Evolutionary conservation across 2,113 vertebrate genomes (phyloP).

Genomic region (Carollia perspicillata): DNA sequence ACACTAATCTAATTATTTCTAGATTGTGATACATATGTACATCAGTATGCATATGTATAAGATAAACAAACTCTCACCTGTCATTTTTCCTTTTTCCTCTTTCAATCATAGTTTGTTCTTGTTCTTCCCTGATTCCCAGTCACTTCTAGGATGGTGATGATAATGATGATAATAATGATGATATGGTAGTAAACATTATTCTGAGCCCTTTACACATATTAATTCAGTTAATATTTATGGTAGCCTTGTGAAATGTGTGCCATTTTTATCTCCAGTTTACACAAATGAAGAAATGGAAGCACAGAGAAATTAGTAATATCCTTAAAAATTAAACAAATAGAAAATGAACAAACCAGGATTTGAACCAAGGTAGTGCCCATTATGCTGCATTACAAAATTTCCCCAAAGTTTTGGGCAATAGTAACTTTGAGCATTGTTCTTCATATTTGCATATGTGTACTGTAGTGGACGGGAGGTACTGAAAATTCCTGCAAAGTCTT

Average conservation of each 20-base stretch:
- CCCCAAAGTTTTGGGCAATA: not conserved
- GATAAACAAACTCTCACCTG: not conserved
- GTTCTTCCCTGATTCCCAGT: not conserved
- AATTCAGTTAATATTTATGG: not conserved
- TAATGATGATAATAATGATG: not conserved
- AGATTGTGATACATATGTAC: not conserved
- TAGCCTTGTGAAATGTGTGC: not conserved
- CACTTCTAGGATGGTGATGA: not conserved
- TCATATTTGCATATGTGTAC: not conserved
- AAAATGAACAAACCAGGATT: not conserved
- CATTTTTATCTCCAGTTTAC: not conserved
- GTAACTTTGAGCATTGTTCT: not conserved
- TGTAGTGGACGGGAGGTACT: not conserved
- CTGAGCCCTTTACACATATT: not conserved
- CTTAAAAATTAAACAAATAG: not conserved
- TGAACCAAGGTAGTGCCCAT: not conserved
- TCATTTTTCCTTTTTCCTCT: not conserved
- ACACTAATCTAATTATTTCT: not conserved
- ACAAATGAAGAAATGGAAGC: not conserved
- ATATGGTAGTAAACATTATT: not conserved
- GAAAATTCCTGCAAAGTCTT: not conserved
- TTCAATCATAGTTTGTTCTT: not conserved
- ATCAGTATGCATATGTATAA: not conserved
- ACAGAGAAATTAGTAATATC: not conserved
- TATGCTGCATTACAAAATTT: not conserved